Conservation (phyloP, 1,140 invertebrate genomes). For the Conus betulinus region DNA sequence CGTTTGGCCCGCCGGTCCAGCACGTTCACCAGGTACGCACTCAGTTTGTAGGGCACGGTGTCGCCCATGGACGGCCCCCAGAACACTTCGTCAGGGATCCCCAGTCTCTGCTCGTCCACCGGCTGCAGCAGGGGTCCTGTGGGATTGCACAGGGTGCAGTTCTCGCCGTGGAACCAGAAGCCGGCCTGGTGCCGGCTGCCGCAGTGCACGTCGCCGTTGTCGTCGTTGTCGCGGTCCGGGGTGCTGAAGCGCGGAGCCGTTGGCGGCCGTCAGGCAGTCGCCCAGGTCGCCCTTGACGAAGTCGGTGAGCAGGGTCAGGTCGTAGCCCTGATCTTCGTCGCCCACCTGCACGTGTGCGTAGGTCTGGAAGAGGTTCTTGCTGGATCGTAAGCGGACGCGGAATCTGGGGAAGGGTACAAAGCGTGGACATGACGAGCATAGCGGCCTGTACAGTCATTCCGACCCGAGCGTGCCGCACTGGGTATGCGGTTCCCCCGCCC, state of each 20-base stretch:
- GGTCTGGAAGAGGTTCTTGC: neutral
- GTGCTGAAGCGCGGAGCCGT: constrained; percentile 33
- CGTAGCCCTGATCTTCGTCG: neutral
- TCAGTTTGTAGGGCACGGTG: constrained; percentile 25
- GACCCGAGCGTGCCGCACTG: too few species aligned
- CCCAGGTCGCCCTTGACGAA: constrained; percentile 8
- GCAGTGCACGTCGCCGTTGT: constrained; percentile 25
- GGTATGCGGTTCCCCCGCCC: too few species aligned
- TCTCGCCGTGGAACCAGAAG: constrained; percentile 19
- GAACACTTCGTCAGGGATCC: constrained; percentile 24
- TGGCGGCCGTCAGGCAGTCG: constrained; percentile 21
- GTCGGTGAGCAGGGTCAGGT: constrained; percentile 10
- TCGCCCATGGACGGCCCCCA: constrained; percentile 1
- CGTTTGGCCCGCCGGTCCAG: neutral
- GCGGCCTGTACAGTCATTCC: too few species aligned
- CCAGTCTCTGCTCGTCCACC: neutral
- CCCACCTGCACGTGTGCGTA: neutral
- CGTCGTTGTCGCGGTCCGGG: constrained; percentile 29
- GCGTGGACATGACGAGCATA: too few species aligned
- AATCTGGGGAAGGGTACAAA: neutral
- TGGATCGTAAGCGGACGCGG: neutral
- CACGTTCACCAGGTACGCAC: constrained; percentile 18
- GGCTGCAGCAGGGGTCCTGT: constrained; percentile 19
- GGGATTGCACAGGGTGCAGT: constrained; percentile 32
- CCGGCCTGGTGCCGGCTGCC: constrained; percentile 5